Conservation (phyloP, 2,113 vertebrate species). For the Campylorhamphus procurvoides region DNA sequence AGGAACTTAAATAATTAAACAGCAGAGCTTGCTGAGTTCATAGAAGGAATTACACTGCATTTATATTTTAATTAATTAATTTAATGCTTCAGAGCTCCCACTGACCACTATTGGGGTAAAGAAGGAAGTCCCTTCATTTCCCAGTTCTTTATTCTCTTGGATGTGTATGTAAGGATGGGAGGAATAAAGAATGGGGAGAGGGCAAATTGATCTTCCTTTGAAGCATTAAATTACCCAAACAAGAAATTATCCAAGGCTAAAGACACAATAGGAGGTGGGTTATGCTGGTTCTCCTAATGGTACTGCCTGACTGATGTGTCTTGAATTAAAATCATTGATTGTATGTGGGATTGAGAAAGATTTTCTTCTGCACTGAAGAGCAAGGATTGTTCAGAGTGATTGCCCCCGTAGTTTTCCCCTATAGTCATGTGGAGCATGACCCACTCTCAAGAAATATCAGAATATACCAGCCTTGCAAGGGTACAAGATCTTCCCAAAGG, state of each 20-base stretch:
- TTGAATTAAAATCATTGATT: conserved; percentile 21
- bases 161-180: conserved; percentile 14
- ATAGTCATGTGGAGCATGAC: neutral
- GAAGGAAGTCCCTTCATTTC: conserved; percentile 38
- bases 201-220: conserved; percentile 51
- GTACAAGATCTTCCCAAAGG: neutral
- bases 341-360: neutral
- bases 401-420: neutral
- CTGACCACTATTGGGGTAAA: conserved; percentile 60
- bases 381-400: neutral
- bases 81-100: conserved; percentile 65
- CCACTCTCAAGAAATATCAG: neutral
- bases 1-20: conserved; percentile 63
- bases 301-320: neutral
- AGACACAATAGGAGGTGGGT: neutral
- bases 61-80: conserved; percentile 71
- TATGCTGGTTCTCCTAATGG: neutral
- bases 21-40: conserved; percentile 45
- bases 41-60: conserved; percentile 47
- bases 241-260: conserved; percentile 5
- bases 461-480: neutral
- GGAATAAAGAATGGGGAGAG: neutral
- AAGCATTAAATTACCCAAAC: conserved; percentile 61
- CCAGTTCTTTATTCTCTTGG: conserved; percentile 34
- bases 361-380: neutral